Percentiles rank a stretch among this genome's conserved stretches.
phyloP scores from a whole-genome alignment of 2,888 invertebrate genomes.

The Eupsilia transversa region DNA sequence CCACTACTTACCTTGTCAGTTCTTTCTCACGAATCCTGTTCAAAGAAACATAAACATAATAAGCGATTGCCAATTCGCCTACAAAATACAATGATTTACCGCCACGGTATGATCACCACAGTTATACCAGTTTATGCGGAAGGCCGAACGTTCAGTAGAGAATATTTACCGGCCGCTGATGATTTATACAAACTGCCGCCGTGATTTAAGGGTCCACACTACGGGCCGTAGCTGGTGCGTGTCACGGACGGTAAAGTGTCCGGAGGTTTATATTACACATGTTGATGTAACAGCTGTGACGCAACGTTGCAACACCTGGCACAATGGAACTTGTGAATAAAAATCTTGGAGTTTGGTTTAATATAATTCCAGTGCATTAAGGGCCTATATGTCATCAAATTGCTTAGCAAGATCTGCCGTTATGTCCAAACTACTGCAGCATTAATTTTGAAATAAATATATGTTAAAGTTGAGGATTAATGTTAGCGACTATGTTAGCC shows the following conservation, averaged over 20 bases:
- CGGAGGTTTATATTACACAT: conserved; percentile 34
- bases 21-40: too few relatives aligned
- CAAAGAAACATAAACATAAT: too few relatives aligned
- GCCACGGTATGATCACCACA: conserved; percentile 22
- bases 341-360: neutral
- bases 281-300: conserved; percentile 37
- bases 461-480: too few relatives aligned
- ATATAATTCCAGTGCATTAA: neutral
- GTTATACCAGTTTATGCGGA: conserved; percentile 36
- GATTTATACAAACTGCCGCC: conserved; percentile 59
- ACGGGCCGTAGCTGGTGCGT: conserved; percentile 46
- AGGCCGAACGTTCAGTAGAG: conserved; percentile 25
- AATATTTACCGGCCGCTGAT: conserved; percentile 57
- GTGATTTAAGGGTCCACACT: conserved; percentile 48
- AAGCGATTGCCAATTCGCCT: neutral
- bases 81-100: conserved; percentile 37
- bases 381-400: too few relatives aligned
- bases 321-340: neutral
- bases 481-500: too few relatives aligned
- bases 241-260: conserved; percentile 52
- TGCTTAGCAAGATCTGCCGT: too few relatives aligned
- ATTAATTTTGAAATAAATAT: too few relatives aligned
- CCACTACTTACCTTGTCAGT: too few relatives aligned
- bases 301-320: conserved; percentile 16
- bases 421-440: too few relatives aligned